Evolutionary conservation across 1,140 invertebrate genomes (phyloP).

Genomic region (Tyrophagus putrescentiae): DNA sequence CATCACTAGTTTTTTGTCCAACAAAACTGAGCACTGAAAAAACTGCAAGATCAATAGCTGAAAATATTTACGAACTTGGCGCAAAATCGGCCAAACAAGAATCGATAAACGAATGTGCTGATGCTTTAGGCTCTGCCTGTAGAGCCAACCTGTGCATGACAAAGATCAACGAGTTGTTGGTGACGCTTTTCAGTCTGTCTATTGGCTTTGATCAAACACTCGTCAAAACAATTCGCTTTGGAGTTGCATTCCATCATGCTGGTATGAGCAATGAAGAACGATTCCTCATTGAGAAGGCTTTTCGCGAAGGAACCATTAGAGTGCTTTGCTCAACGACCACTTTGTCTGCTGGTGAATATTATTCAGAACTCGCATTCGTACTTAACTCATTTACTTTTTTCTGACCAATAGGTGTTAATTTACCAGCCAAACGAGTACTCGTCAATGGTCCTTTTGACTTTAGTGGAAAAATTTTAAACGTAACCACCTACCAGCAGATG

Average conservation of each 20-base stretch:
- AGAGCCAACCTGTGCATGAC: conserved; percentile 47
- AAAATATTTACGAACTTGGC: conserved; percentile 55
- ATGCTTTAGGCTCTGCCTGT: conserved; percentile 40
- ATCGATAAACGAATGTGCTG: conserved; percentile 9
- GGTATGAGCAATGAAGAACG: conserved; percentile 90
- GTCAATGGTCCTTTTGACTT: conserved; percentile 61
- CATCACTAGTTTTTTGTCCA: conserved; percentile 84
- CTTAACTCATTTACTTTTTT: too few species aligned
- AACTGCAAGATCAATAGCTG: conserved; percentile 60
- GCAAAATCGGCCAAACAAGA: neutral
- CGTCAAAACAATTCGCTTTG: conserved; percentile 61
- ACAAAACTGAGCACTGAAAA: conserved; percentile 89
- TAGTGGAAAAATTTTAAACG: conserved; percentile 55
- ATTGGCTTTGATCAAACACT: conserved; percentile 59
- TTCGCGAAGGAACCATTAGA: conserved; percentile 49
- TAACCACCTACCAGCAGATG: conserved; percentile 87
- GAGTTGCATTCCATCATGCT: conserved; percentile 91
- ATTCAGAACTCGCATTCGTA: too few species aligned
- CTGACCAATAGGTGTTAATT: too few species aligned
- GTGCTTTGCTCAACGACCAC: conserved; percentile 91
- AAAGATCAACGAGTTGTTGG: conserved; percentile 55
- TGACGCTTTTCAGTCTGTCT: conserved; percentile 66
- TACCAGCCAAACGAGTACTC: conserved; percentile 84
- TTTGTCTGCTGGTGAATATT: conserved; percentile 82
- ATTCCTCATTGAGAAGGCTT: conserved; percentile 77